Evolutionary conservation across 2,797 vertebrate species (phyloP), one percentile per base, ranked within the genome.

Genomic region (Carcharodon carcharias): DNA sequence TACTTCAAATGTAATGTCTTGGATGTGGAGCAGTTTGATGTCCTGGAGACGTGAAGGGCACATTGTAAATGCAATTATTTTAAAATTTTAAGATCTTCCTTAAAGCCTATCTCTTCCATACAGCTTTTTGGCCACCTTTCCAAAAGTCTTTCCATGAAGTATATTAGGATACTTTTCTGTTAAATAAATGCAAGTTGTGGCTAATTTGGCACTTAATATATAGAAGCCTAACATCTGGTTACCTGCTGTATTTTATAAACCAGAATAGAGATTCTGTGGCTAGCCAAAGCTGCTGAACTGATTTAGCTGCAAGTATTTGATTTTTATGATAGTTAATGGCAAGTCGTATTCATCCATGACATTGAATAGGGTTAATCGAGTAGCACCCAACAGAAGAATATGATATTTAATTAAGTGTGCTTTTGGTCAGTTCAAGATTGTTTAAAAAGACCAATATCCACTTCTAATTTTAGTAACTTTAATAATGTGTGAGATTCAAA

Each of bases 391-490:
- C 4, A 71, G 67, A 54, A 95, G 26, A 50, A 50, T 14, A 45
- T 56, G 50, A 95, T 95, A 95, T 69, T 69, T 95, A 95, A 95
- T 95, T 95, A 95, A 95, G 54, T 67, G 63, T 95, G 65, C 93
- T 95, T 67, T 50, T 69, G 65, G 67, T 95, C 93, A 95, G 93
- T 54, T 94, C 92, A 94, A 16, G 40, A 71, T 71, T 95, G 93
- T 95, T 95, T 95, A 95, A 95, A 73, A 12, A 73, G 93, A 71
- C 67, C 65, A 95, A 73, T 95, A 95, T 56, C 67, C 67, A 69
- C 65, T 73, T 95, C 93, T 95, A 95, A 95, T 71, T 95, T 95
- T 95, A 95, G 67, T 50, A 95, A 95, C 93, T 95, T 95, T 95
- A 95, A 95, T 95, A 95, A 95, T 56, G 93, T 71, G 67, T 71